A percentile compares a stretch with the other conserved stretches of the same genome.
Conservation (phyloP, 2,113 vertebrate species). For the Phylloscopus trochiloides region DNA sequence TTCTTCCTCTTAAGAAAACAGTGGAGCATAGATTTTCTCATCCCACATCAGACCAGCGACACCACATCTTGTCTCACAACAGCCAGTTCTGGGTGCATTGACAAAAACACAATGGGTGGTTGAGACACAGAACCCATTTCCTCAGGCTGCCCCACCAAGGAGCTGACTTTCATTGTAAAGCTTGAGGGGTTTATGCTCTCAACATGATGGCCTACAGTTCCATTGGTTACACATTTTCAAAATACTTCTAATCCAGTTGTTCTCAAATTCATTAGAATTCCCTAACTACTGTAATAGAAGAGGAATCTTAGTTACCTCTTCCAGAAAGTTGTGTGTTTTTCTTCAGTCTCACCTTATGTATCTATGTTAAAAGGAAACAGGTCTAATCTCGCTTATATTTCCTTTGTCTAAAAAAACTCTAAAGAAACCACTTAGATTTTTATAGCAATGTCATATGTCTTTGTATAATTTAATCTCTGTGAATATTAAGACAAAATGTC, state of each 20-base stretch:
- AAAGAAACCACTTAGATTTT: neutral
- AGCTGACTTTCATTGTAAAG: neutral
- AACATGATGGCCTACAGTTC: neutral
- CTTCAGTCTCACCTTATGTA: neutral
- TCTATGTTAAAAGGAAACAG: neutral
- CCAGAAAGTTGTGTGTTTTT: neutral
- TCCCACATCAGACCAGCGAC: neutral
- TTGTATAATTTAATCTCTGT: neutral
- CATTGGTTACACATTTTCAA: neutral
- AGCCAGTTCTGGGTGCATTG: neutral
- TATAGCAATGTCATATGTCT: neutral
- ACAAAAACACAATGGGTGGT: neutral
- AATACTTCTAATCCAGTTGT: neutral
- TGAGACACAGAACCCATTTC: neutral
- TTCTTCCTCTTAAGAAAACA: neutral
- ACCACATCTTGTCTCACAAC: neutral
- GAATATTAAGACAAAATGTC: neutral
- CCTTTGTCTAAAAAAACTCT: neutral
- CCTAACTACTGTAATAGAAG: neutral
- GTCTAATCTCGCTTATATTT: neutral
- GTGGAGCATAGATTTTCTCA: neutral
- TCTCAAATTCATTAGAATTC: neutral
- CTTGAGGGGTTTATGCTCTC: neutral
- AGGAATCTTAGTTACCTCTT: neutral
- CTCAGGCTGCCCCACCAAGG: neutral